Evolutionary conservation across 1,140 invertebrate species (phyloP), one percentile per base, ranked within the genome.

Genomic region (Nautilus pompilius): DNA sequence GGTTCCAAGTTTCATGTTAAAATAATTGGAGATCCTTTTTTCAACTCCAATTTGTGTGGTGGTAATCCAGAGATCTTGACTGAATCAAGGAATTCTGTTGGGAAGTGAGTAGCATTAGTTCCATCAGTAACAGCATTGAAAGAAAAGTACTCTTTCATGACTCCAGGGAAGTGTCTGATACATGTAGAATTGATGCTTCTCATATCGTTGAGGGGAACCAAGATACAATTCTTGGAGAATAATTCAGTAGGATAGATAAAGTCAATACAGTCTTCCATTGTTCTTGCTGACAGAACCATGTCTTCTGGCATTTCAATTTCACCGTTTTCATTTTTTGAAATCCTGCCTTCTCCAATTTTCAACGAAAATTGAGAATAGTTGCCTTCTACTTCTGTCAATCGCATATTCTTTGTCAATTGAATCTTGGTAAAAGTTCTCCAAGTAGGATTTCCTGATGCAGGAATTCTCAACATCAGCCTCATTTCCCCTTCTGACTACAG

Each of bases 1-100:
- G 64, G 73, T 70, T 70, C 84, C 75, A 62, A 80, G 66, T 85
- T 84, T 69, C 81, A 65, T 15, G 84, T 65, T 59, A 86, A 65
- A 48, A 86, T 83, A 22, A 85, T 78, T 15, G 63, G 63, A n/a
- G 22, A 24, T 10, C 69, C 68, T 33, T 67, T 58, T 64, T 78
- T 78, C 15, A 80, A 55, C 20, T 48, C 32, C 30, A 78, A 46
- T 32, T 26, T 29, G 28, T 78, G 75, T 0, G 65, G 36, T 36
- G 69, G 72, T 28, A 76, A 41, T 10, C 73, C 72, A 51, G 74
- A 30, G 36, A 61, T 28, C 30, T 79, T 60, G 3, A 76, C 58
- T 58, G 65, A 71, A 70, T 78, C 79, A 15, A 78, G 55, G 53
- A 79, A 72, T 66, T 80, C 75, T 32, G 29, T 67, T 55, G 66